These are phyloP conservation scores for Myotis daubentonii DNA, from an alignment of 2,797 vertebrate species.

Conservation along the genomic window DNA sequence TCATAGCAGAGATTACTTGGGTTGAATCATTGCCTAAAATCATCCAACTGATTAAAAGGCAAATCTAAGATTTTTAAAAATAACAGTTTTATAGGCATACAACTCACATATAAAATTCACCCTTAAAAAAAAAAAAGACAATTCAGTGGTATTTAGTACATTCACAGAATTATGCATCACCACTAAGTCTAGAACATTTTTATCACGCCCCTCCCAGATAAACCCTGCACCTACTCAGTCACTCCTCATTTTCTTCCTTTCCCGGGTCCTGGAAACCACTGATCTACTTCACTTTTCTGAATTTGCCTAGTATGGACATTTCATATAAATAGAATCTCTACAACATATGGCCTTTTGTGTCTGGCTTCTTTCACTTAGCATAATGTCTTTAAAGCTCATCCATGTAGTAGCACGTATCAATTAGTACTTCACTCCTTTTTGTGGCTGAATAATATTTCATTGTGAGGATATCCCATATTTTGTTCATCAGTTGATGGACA, in stretches of 20 bases:
- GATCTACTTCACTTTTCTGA: neutral
- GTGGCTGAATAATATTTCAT: neutral
- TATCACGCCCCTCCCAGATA: neutral
- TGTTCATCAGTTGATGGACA: neutral
- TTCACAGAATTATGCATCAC: neutral
- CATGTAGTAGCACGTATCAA: neutral
- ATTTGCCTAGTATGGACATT: neutral
- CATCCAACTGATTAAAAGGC: neutral
- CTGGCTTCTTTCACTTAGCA: neutral
- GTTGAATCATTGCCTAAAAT: slow-evolving; percentile 5
- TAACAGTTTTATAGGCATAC: slow-evolving; percentile 1
- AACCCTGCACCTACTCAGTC: neutral
- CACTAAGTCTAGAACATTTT: slow-evolving; percentile 14
- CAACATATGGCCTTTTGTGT: neutral
- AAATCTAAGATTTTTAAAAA: slow-evolving; percentile 1
- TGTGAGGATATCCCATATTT: neutral
- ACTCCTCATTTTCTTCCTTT: neutral
- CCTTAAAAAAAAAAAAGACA: neutral
- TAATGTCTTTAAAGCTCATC: neutral
- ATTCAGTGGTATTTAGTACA: neutral
- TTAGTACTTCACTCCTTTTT: neutral
- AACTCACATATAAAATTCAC: slow-evolving; percentile 6
- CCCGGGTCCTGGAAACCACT: neutral
- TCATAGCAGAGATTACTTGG: neutral
- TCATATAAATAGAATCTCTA: neutral